Percentiles rank a stretch among this genome's conserved stretches.
These are phyloP conservation scores for Avahi laniger DNA, from an alignment of 2,797 vertebrate genomes.

Conservation along the genomic window DNA sequence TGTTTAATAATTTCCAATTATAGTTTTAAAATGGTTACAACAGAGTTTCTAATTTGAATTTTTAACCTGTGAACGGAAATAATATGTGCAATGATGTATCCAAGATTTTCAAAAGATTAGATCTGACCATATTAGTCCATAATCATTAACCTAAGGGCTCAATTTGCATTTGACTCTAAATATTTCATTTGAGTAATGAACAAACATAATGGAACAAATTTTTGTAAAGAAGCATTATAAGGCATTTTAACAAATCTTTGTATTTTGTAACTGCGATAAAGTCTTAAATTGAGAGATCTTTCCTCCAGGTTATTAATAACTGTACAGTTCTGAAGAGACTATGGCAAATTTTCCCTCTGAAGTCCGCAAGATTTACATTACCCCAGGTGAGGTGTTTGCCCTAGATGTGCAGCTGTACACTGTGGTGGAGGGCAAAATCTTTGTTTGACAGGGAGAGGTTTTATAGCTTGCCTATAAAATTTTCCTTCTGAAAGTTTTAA, in stretches of 20 bases:
- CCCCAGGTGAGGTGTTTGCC: neutral
- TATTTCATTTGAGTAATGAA: neutral
- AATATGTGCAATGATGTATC: neutral
- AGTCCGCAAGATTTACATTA: neutral
- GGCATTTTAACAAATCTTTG: neutral
- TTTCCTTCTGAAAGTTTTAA: neutral
- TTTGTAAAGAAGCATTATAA: neutral
- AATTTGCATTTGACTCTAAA: neutral
- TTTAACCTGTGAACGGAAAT: conserved; percentile 47
- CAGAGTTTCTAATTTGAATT: conserved; percentile 21
- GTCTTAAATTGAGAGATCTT: neutral
- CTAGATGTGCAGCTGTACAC: neutral
- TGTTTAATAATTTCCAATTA: conserved; percentile 24
- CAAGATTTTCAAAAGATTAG: conserved; percentile 21
- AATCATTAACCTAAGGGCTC: conserved; percentile 6
- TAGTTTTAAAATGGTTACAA: neutral
- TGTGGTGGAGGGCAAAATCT: neutral
- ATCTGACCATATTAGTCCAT: neutral
- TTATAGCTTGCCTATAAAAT: neutral
- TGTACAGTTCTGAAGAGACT: neutral
- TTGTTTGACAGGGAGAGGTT: neutral
- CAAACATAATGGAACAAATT: neutral
- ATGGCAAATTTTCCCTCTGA: neutral
- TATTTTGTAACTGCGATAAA: neutral
- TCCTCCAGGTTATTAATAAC: neutral